A percentile compares a stretch with the other conserved stretches of the same genome.
These are phyloP conservation scores for Sturmia bella DNA, from an alignment of 2,888 invertebrate genomes.

Conservation along the genomic window DNA sequence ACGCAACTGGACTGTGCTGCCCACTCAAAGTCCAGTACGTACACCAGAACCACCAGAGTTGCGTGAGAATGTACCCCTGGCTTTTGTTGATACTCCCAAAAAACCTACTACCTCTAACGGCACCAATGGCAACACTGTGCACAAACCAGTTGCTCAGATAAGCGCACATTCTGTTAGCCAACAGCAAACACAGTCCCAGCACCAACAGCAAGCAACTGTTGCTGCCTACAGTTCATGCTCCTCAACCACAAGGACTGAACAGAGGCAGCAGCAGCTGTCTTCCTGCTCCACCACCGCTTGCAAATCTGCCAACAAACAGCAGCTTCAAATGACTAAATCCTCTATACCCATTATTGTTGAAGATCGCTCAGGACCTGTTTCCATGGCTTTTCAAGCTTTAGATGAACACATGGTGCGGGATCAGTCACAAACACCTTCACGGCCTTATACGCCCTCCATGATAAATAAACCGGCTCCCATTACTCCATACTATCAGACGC, in stretches of 20 bases:
- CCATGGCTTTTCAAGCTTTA: slow-evolving; percentile 86
- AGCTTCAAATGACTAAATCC: slow-evolving; percentile 70
- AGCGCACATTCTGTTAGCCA: slow-evolving; percentile 53
- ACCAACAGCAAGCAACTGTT: slow-evolving; percentile 69
- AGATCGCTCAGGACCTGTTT: slow-evolving; percentile 83
- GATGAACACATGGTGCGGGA: slow-evolving; percentile 83
- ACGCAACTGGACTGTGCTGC: slow-evolving; percentile 84
- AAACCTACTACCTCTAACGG: slow-evolving; percentile 69
- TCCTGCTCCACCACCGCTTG: slow-evolving; percentile 35
- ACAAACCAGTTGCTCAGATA: slow-evolving; percentile 70
- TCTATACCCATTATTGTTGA: slow-evolving; percentile 80
- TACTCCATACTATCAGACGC: slow-evolving; percentile 88
- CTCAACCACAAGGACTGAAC: slow-evolving; percentile 64
- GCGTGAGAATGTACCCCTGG: slow-evolving; percentile 82
- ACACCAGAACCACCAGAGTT: slow-evolving; percentile 84
- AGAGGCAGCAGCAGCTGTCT: slow-evolving; percentile 70
- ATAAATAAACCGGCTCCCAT: slow-evolving; percentile 88
- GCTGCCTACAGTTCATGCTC: slow-evolving; percentile 71
- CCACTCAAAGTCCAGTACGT: slow-evolving; percentile 84
- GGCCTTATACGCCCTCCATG: slow-evolving; percentile 87
- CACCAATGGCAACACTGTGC: slow-evolving; percentile 67
- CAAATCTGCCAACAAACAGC: slow-evolving; percentile 59
- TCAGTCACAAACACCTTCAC: slow-evolving; percentile 78
- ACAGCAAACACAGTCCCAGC: slow-evolving; percentile 49
- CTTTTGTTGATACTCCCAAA: slow-evolving; percentile 80